Conservation (phyloP, 53 echinoderm and acorn worm genomes). For the Holothuria leucospilota region DNA sequence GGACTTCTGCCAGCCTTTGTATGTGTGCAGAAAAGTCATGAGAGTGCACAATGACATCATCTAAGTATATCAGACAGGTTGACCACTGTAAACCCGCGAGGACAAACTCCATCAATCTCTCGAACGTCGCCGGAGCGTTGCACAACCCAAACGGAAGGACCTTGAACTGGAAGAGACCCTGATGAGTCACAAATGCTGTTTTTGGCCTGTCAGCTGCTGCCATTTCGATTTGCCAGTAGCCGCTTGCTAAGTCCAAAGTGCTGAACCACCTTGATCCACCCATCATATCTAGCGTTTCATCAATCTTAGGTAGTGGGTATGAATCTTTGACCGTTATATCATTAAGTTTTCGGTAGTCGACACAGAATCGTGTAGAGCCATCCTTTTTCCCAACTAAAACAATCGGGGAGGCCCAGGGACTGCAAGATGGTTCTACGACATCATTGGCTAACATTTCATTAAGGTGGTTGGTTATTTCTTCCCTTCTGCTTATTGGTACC, state of each 20-base stretch:
- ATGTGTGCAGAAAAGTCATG: background rate
- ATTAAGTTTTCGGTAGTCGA: too few species aligned
- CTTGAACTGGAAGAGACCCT: background rate
- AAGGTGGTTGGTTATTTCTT: conserved; percentile 32
- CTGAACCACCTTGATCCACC: background rate
- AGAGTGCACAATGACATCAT: background rate
- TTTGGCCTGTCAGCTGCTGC: background rate
- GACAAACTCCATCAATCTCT: background rate
- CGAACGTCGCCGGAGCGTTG: conserved; percentile 5
- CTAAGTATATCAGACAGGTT: background rate
- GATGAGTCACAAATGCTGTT: background rate
- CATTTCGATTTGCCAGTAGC: conserved; percentile 15
- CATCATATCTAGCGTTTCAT: background rate
- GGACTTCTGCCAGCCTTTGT: background rate
- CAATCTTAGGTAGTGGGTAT: background rate
- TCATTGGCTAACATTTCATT: conserved; percentile 36
- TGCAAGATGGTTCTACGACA: conserved; percentile 28
- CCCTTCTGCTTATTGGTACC: too few species aligned
- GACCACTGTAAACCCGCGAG: background rate
- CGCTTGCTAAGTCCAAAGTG: conserved; percentile 24
- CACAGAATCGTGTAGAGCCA: too few species aligned
- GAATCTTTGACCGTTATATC: background rate
- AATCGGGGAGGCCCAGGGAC: background rate
- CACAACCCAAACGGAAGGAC: too few species aligned
- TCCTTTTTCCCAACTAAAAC: background rate